phyloP scores from a whole-genome alignment of 2,888 invertebrate species.

The Drosophila conformis region DNA sequence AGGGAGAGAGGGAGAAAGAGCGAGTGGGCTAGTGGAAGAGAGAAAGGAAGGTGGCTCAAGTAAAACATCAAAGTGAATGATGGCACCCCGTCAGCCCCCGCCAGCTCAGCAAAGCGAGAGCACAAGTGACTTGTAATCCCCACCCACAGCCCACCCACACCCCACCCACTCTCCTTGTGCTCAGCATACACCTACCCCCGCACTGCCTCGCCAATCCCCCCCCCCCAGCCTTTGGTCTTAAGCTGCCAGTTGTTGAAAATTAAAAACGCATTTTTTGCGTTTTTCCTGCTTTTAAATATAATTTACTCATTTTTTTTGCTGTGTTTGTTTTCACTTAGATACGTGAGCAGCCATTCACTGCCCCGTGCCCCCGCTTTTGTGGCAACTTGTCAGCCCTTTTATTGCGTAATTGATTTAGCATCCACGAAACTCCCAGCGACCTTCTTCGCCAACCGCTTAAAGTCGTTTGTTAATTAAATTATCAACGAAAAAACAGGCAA shows the following conservation, averaged over 20 bases:
- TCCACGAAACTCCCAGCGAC: constrained; percentile 20
- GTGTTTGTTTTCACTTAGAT: constrained; percentile 21
- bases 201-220: neutral
- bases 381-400: constrained; percentile 70
- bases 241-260: constrained; percentile 50
- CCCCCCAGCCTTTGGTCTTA: constrained; percentile 6
- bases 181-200: neutral
- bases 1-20: too few relatives aligned
- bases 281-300: neutral
- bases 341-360: constrained; percentile 24
- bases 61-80: constrained; percentile 74
- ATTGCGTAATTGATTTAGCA: constrained; percentile 77
- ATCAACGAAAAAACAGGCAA: constrained; percentile 27
- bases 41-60: constrained; percentile 39
- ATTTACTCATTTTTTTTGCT: constrained; percentile 5
- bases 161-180: neutral
- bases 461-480: constrained; percentile 73
- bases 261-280: constrained; percentile 56
- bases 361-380: constrained; percentile 4
- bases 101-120: constrained; percentile 18
- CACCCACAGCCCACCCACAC: constrained; percentile 3
- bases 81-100: constrained; percentile 24
- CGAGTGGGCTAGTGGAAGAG: too few relatives aligned
- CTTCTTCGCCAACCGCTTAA: constrained; percentile 55
- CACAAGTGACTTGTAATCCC: constrained; percentile 41